A percentile compares a stretch with the other conserved stretches of the same genome.
phyloP scores from a whole-genome alignment of 2,888 invertebrate species.

The Caenorhabditis panamensis region DNA sequence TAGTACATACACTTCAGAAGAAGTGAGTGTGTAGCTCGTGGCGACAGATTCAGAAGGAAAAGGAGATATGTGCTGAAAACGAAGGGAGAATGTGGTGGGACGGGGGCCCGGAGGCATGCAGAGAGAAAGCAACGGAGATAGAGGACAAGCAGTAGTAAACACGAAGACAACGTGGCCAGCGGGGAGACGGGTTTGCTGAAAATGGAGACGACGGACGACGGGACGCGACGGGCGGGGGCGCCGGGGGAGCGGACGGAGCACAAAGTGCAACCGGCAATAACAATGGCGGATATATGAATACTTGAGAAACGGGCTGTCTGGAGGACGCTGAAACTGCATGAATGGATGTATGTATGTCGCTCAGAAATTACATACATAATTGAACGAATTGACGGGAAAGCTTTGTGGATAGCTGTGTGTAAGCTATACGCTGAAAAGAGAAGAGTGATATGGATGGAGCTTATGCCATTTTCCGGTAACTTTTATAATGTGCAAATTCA shows the following conservation, averaged over 20 bases:
- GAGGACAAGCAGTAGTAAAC: constrained; percentile 44
- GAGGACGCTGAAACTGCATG: neutral
- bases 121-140: constrained; percentile 33
- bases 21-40: neutral
- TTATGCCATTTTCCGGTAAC: too few relatives aligned
- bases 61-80: constrained; percentile 45
- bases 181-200: constrained; percentile 35
- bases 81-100: neutral
- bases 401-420: too few relatives aligned
- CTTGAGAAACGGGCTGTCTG: constrained; percentile 10
- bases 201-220: constrained; percentile 24
- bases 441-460: too few relatives aligned
- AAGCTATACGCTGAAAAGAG: too few relatives aligned
- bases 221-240: neutral
- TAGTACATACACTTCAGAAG: constrained; percentile 7
- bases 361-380: constrained; percentile 1
- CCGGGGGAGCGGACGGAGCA: neutral
- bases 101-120: constrained; percentile 23
- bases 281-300: constrained; percentile 48
- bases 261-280: constrained; percentile 40
- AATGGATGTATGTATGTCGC: too few relatives aligned
- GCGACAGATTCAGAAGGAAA: constrained; percentile 48
- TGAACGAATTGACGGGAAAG: too few relatives aligned
- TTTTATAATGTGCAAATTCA: too few relatives aligned
- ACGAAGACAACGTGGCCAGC: constrained; percentile 32